A percentile compares a stretch with the other conserved stretches of the same genome.
Conservation (phyloP, 1,140 invertebrate species). For the Tetramorium simillimum region DNA sequence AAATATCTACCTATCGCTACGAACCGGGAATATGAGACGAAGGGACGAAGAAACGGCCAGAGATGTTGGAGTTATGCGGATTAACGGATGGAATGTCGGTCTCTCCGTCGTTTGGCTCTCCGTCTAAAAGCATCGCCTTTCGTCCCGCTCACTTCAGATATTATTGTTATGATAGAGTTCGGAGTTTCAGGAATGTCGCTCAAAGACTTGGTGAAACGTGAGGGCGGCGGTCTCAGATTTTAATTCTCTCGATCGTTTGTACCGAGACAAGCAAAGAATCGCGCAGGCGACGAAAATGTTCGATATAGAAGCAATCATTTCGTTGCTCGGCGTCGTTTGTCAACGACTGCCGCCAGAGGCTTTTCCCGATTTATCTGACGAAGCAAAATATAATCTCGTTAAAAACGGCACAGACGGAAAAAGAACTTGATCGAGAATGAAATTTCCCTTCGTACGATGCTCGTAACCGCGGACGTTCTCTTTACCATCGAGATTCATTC, state of each 20-base stretch:
- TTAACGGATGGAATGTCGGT: slow-evolving; percentile 67
- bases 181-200: slow-evolving; percentile 63
- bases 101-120: neutral
- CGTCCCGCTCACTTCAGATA: slow-evolving; percentile 44
- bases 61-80: slow-evolving; percentile 74
- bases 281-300: slow-evolving; percentile 49
- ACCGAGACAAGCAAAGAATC: slow-evolving; percentile 22
- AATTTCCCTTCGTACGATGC: neutral
- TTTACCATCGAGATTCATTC: slow-evolving; percentile 3
- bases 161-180: slow-evolving; percentile 66
- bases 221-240: neutral
- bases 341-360: slow-evolving; percentile 42
- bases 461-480: slow-evolving; percentile 13
- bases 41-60: slow-evolving; percentile 64
- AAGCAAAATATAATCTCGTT: slow-evolving; percentile 60
- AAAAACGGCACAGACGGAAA: slow-evolving; percentile 61
- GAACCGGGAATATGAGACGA: slow-evolving; percentile 62
- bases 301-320: slow-evolving; percentile 47
- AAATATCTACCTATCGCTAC: slow-evolving; percentile 73
- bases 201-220: neutral
- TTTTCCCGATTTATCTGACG: slow-evolving; percentile 55
- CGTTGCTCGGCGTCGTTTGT: slow-evolving; percentile 51
- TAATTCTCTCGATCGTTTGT: slow-evolving; percentile 61
- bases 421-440: neutral
- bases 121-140: slow-evolving; percentile 52